These are phyloP conservation scores for Hoplostethus atlanticus DNA, from an alignment of 2,797 vertebrate species.

Conservation along the genomic window DNA sequence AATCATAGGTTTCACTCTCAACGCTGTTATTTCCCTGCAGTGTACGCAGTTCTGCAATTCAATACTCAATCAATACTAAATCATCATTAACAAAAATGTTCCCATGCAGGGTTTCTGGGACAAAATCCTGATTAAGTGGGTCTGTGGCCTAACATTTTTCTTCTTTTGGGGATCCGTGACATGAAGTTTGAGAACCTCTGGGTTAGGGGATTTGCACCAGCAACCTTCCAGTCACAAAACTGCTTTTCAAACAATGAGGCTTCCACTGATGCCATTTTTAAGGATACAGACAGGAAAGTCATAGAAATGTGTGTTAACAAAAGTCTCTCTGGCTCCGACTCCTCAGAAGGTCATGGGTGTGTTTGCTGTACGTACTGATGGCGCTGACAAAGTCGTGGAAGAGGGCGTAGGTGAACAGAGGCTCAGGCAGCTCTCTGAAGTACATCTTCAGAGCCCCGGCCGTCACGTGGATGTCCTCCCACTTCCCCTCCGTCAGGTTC, in stretches of 20 bases:
- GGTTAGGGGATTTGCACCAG: too few species aligned
- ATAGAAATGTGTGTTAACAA: too few species aligned
- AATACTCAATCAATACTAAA: too few species aligned
- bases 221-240: too few species aligned
- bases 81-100: too few species aligned
- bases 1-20: too few species aligned
- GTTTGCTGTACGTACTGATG: slow-evolving; percentile 86
- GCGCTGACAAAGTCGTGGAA: slow-evolving; percentile 95
- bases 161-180: not conserved
- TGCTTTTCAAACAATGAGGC: too few species aligned
- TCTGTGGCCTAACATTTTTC: not conserved
- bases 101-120: not conserved
- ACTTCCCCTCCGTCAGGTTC: slow-evolving; percentile 92
- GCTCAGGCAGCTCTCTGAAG: slow-evolving; percentile 97
- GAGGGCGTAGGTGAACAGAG: slow-evolving; percentile 91
- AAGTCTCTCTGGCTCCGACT: too few species aligned
- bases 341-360: not conserved
- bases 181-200: too few species aligned
- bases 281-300: too few species aligned
- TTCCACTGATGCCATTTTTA: too few species aligned
- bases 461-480: slow-evolving; percentile 98
- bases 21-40: not conserved
- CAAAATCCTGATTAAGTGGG: not conserved
- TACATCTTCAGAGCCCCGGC: slow-evolving; percentile 98
- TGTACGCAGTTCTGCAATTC: not conserved